Percentiles rank a stretch among this genome's conserved stretches.
Conservation (phyloP, 2,888 invertebrate genomes). For the Eugnorisma glareosa region DNA sequence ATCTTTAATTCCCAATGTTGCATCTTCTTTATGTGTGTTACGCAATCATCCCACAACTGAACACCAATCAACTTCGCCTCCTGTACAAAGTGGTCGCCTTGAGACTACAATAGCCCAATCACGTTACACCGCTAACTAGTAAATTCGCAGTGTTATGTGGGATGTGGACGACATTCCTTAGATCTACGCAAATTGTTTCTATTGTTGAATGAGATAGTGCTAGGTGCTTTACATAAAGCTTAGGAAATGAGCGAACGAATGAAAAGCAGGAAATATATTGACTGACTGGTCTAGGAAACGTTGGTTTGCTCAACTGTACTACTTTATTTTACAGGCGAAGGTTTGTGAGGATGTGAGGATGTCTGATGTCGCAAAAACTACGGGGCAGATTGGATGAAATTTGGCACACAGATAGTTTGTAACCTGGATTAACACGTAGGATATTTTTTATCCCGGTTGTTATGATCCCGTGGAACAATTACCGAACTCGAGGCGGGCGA, state of each 20-base stretch:
- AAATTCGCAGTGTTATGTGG: slow-evolving; percentile 60
- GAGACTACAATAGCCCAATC: slow-evolving; percentile 60
- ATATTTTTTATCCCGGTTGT: no score
- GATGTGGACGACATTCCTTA: slow-evolving; percentile 59
- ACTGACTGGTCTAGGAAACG: slow-evolving; percentile 16
- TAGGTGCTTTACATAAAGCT: slow-evolving; percentile 44
- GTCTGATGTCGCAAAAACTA: no score
- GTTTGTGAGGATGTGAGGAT: no score
- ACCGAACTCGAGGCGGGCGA: no score
- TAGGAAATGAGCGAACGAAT: slow-evolving; percentile 18
- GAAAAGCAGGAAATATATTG: slow-evolving; percentile 28
- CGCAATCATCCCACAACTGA: no score
- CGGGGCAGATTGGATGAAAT: no score
- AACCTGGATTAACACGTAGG: no score
- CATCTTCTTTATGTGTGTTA: neutral
- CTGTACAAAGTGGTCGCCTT: slow-evolving; percentile 44
- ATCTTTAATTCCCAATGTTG: no score
- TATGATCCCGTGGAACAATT: no score
- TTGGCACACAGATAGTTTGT: no score
- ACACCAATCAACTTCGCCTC: neutral
- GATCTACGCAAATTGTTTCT: slow-evolving; percentile 62
- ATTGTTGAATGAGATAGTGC: slow-evolving; percentile 57
- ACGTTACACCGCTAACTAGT: slow-evolving; percentile 55
- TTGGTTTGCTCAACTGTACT: neutral
- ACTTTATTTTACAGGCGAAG: no score